Conservation (phyloP, 2,888 invertebrate species). For the Dryadula phaetusa region DNA sequence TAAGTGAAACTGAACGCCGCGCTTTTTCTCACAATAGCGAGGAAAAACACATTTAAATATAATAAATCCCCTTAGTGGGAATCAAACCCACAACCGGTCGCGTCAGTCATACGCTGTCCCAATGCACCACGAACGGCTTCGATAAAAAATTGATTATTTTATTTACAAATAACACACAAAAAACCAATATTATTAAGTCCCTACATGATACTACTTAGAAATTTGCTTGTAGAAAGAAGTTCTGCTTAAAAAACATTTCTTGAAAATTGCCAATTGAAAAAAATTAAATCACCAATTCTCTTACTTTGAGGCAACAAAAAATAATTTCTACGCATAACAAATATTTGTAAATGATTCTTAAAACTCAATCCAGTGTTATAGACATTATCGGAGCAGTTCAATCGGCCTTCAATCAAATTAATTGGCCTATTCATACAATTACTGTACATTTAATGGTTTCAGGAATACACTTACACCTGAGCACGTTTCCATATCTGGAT, state of each 20-base stretch:
- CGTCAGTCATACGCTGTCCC: too few species aligned
- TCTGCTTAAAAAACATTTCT: not conserved
- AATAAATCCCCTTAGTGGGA: too few species aligned
- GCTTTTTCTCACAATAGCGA: too few species aligned
- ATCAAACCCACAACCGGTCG: too few species aligned
- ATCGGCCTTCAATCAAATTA: conserved; percentile 63
- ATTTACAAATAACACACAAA: too few species aligned
- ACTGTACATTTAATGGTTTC: conserved; percentile 59
- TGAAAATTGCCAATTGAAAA: not conserved
- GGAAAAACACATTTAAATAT: too few species aligned
- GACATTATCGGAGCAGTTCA: conserved; percentile 50
- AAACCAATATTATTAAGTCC: too few species aligned
- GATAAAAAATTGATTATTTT: too few species aligned
- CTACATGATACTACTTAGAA: too few species aligned
- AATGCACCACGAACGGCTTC: too few species aligned
- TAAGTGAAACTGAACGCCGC: too few species aligned
- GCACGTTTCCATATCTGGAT: conserved; percentile 43
- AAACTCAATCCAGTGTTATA: conserved; percentile 33
- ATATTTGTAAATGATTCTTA: conserved; percentile 7
- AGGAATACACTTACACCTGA: conserved; percentile 52
- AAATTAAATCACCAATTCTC: conserved; percentile 2
- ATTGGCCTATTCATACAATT: conserved; percentile 63
- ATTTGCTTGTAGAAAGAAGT: not conserved
- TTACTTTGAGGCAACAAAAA: not conserved
- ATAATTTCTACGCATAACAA: not conserved